Conservation (phyloP, 2,113 vertebrate species). For the Equus quagga region DNA sequence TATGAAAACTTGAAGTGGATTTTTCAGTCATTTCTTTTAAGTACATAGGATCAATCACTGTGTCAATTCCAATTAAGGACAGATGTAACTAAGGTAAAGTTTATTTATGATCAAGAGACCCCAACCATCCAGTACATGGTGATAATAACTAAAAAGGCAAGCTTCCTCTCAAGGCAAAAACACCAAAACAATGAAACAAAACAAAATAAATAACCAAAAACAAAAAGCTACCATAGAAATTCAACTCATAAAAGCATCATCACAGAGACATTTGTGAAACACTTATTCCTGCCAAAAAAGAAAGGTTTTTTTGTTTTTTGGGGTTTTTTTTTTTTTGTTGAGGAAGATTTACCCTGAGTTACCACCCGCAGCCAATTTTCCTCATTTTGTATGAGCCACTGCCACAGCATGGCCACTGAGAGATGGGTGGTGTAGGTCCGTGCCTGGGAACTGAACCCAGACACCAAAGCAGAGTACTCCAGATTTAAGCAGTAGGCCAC, state of each 20-base stretch:
- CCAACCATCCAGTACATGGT: neutral
- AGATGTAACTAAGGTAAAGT: neutral
- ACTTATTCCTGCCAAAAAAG: neutral
- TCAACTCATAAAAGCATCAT: neutral
- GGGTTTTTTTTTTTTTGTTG: no score
- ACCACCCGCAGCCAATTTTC: no score
- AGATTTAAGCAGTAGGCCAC: no score
- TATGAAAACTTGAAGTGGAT: neutral
- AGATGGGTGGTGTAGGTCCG: no score
- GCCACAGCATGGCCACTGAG: no score
- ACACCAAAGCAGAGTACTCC: no score
- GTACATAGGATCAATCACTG: neutral
- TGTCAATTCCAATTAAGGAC: neutral
- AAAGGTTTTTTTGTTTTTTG: neutral
- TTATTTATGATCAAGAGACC: neutral
- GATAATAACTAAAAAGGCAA: neutral
- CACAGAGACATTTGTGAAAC: neutral
- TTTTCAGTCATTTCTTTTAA: conserved; percentile 21
- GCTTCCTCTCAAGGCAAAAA: neutral
- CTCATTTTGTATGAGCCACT: no score
- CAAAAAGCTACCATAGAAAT: neutral
- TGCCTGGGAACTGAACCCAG: no score
- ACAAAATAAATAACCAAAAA: neutral
- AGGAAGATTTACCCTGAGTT: no score
- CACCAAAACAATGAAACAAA: neutral